Percentiles rank a stretch among this genome's conserved stretches.
These are phyloP conservation scores for Tillus elongatus DNA, from an alignment of 2,888 invertebrate genomes.

Conservation along the genomic window DNA sequence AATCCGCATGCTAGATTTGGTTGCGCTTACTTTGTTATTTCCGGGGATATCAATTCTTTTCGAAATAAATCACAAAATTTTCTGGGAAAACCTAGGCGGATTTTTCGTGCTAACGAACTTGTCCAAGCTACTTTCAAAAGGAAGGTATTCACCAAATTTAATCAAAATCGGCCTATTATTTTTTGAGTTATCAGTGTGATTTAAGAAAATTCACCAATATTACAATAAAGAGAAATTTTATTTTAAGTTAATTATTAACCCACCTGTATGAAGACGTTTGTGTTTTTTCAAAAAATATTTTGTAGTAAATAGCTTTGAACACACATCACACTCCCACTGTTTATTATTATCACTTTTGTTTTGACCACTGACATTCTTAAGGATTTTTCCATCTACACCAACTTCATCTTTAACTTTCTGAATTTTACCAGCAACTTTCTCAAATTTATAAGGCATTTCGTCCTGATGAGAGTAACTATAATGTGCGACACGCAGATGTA, in stretches of 20 bases:
- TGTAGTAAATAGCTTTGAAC: constrained; percentile 76
- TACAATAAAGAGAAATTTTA: too few relatives aligned
- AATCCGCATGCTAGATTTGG: too few relatives aligned
- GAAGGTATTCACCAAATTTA: too few relatives aligned
- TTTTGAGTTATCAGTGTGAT: too few relatives aligned
- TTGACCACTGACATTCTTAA: constrained; percentile 6
- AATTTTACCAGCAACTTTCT: constrained; percentile 7
- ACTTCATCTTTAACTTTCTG: constrained; percentile 3
- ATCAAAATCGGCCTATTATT: too few relatives aligned
- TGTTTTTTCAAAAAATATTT: constrained; percentile 86
- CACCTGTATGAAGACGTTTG: constrained; percentile 75
- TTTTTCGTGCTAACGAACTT: too few relatives aligned
- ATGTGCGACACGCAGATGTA: constrained; percentile 73
- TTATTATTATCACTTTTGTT: constrained; percentile 53
- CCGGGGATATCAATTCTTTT: too few relatives aligned
- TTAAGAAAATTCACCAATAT: too few relatives aligned
- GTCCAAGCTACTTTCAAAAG: too few relatives aligned
- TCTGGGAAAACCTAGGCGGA: too few relatives aligned
- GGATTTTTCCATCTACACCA: constrained; percentile 5
- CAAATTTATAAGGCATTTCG: constrained; percentile 9
- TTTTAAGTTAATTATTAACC: constrained; percentile 10
- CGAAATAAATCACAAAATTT: too few relatives aligned
- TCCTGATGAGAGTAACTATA: constrained; percentile 45
- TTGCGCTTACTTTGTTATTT: too few relatives aligned
- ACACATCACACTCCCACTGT: constrained; percentile 80